Conservation (phyloP, 2,888 invertebrate genomes). For the Dasypogon diadema region DNA sequence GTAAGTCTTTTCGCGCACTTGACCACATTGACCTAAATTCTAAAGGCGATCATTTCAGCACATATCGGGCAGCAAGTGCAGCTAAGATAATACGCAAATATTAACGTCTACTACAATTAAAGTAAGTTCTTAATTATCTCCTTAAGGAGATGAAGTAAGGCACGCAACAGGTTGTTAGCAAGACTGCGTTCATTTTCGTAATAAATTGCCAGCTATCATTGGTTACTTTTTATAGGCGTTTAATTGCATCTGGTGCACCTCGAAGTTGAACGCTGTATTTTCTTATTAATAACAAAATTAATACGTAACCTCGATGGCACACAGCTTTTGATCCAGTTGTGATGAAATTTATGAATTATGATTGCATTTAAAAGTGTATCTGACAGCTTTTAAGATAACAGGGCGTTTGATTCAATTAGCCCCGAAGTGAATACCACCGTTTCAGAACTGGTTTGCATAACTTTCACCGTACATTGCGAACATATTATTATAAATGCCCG, state of each 20-base stretch:
- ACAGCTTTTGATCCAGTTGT: not conserved
- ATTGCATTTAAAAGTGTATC: not conserved
- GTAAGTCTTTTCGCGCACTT: too few relatives aligned
- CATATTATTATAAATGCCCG: constrained; percentile 3
- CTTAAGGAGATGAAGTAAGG: constrained; percentile 11
- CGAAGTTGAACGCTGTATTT: not conserved
- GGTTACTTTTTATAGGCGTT: constrained; percentile 2
- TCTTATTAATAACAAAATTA: not conserved
- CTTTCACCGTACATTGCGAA: constrained; percentile 24
- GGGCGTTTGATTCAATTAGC: constrained; percentile 41
- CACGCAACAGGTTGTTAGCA: constrained; percentile 24
- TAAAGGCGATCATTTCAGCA: too few relatives aligned
- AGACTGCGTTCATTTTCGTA: not conserved
- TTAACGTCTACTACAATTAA: constrained; percentile 23
- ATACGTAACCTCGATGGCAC: not conserved
- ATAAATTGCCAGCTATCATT: not conserved
- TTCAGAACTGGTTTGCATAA: constrained; percentile 24
- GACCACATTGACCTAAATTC: too few relatives aligned
- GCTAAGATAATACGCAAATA: constrained; percentile 6
- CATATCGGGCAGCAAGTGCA: not conserved
- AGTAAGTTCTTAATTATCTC: constrained; percentile 25
- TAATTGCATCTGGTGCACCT: constrained; percentile 20
- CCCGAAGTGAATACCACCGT: not conserved
- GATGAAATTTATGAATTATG: constrained; percentile 47
- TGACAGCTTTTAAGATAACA: constrained; percentile 34